Conservation (phyloP, 1,140 invertebrate species). For the Megathymus violae region DNA sequence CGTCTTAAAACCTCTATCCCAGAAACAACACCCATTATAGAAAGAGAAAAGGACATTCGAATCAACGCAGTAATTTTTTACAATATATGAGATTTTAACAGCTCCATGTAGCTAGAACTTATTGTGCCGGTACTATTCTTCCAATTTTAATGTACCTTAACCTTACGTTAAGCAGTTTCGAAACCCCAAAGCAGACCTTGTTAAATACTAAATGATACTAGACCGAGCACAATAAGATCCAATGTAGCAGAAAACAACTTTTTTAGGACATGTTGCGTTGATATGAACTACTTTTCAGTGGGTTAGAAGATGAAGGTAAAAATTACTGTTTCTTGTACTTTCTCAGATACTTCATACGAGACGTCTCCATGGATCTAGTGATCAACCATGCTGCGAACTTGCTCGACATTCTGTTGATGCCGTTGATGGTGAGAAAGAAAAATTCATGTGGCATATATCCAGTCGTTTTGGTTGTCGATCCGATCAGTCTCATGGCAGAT, state of each 20-base stretch:
- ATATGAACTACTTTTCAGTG: not conserved
- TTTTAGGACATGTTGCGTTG: not conserved
- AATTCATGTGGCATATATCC: conserved; percentile 91
- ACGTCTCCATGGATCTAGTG: conserved; percentile 85
- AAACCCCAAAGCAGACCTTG: not conserved
- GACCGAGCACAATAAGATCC: not conserved
- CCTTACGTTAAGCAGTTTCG: no score
- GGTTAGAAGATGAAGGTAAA: not conserved
- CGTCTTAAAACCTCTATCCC: no score
- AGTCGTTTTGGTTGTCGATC: conserved; percentile 89
- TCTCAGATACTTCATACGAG: conserved; percentile 34
- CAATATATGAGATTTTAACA: no score
- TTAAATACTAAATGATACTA: not conserved
- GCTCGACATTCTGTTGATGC: conserved; percentile 81
- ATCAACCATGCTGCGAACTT: conserved; percentile 85
- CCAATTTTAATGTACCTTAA: no score
- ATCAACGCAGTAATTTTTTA: no score
- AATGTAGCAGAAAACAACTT: not conserved
- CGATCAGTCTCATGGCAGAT: conserved; percentile 90
- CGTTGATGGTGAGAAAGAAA: conserved; percentile 84
- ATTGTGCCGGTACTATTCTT: no score
- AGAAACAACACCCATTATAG: no score
- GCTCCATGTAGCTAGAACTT: no score
- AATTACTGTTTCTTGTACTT: conserved; percentile 24
- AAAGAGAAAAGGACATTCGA: no score